Evolutionary conservation across 2,113 vertebrate genomes (phyloP).

Genomic region (Cavia aperea): DNA sequence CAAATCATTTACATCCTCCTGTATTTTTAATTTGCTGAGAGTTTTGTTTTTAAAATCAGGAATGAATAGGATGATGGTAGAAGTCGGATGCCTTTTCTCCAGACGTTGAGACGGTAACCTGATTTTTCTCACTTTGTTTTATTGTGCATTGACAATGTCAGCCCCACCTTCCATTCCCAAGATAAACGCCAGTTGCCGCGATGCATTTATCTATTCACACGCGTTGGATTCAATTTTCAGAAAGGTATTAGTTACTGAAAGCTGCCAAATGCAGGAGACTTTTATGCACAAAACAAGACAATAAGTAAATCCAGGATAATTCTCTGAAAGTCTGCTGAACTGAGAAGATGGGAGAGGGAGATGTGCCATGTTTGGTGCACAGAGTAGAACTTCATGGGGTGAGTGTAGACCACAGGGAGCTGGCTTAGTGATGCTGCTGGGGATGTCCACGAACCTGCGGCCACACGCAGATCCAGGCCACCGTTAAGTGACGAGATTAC

Average conservation of each 20-base stretch:
- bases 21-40: background rate
- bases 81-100: background rate
- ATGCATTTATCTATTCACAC: background rate
- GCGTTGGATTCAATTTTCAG: background rate
- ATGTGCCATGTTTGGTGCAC: background rate
- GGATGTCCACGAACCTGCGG: background rate
- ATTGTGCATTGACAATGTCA: background rate
- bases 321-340: background rate
- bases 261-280: background rate
- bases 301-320: background rate
- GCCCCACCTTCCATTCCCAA: background rate
- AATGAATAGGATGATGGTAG: background rate
- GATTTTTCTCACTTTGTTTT: conserved; percentile 1
- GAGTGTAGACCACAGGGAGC: background rate
- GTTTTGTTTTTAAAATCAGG: background rate
- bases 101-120: background rate
- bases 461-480: background rate
- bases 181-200: background rate
- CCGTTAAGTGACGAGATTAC: background rate
- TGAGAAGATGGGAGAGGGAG: background rate
- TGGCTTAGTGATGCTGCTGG: no score
- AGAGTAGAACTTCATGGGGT: background rate
- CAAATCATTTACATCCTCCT: background rate
- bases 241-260: background rate
- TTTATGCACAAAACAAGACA: background rate